Conservation (phyloP, 64 coral and sea anemone genomes). For the Pocillopora damicornis region DNA sequence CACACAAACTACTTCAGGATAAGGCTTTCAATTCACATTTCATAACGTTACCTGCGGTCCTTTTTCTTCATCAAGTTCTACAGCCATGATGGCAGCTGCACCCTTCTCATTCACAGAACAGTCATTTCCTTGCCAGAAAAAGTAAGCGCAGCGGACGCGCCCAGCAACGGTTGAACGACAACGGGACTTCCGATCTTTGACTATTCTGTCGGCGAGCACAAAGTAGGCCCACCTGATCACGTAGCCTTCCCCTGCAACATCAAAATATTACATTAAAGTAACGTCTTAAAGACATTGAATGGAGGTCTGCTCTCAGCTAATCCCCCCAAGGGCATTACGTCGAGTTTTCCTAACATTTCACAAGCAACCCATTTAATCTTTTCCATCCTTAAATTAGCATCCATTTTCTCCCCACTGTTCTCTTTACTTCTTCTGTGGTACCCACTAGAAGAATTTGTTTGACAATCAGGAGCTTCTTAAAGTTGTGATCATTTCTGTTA, state of each 20-base stretch:
- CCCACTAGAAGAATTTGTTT: too few species aligned
- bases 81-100: conserved; percentile 95
- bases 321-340: too few species aligned
- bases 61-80: conserved; percentile 91
- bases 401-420: too few species aligned
- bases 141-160: conserved; percentile 81
- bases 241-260: conserved; percentile 79
- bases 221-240: conserved; percentile 98
- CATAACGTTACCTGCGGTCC: conserved; percentile 74
- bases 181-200: conserved; percentile 78
- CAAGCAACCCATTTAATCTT: too few species aligned
- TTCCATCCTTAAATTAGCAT: too few species aligned
- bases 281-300: not conserved
- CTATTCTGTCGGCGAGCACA: conserved; percentile 82
- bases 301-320: not conserved
- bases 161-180: conserved; percentile 80
- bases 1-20: not conserved
- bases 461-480: too few species aligned
- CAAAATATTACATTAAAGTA: not conserved
- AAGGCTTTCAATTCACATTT: not conserved
- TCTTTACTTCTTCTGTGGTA: too few species aligned
- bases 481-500: too few species aligned
- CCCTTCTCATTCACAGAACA: conserved; percentile 98
- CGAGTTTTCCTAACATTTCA: too few species aligned
- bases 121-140: conserved; percentile 99